Evolutionary conservation across 2,113 vertebrate genomes (phyloP), one percentile per base, ranked within the genome.

Genomic region (Chrysochloris asiatica): DNA sequence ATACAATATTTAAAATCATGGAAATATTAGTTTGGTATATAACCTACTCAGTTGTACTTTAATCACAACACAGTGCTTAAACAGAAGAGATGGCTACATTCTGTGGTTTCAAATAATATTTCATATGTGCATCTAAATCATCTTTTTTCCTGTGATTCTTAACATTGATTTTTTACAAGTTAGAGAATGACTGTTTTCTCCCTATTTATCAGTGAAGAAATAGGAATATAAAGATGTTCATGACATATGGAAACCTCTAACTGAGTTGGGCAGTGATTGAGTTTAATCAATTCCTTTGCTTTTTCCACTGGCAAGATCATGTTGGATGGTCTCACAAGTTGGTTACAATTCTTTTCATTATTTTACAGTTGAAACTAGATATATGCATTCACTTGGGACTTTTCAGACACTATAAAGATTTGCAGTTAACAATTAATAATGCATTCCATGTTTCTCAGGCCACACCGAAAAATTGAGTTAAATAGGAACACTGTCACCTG

Each of bases 11-110:
- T 92, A 90, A 93, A 78, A 43, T 45, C 33, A 54, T 89, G 71
- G 86, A 87, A 81, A 38, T 78, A 16, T 92, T 93, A 38, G 52
- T 92, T 93, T 86, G 67, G 22, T 30, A 84, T 78, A 69, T 54
- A 17, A 48, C 71, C 83, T 73, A 88, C 76, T 89, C 86, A 78
- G 87, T 86, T 80, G 92, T 11, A 56, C 45, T 71, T 78, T 61
- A 87, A 82, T 91, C 90, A 36, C 43, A 92, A 89, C 94, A 33
- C 54, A 89, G 73, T 65, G 14, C 45, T 80, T 38, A 76, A 59
- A 88, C 65, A 43, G 65, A 91, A 84, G 24, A 85, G 73, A 52
- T 43, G 17, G 30, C 11, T 84, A 52, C 45, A 77, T 92, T 36
- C 63, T 54, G 52, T 17, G 0, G 43, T 82, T 79, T 91, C 83